Evolutionary conservation across 2,113 vertebrate genomes (phyloP).

Genomic region (Sceloporus undulatus): DNA sequence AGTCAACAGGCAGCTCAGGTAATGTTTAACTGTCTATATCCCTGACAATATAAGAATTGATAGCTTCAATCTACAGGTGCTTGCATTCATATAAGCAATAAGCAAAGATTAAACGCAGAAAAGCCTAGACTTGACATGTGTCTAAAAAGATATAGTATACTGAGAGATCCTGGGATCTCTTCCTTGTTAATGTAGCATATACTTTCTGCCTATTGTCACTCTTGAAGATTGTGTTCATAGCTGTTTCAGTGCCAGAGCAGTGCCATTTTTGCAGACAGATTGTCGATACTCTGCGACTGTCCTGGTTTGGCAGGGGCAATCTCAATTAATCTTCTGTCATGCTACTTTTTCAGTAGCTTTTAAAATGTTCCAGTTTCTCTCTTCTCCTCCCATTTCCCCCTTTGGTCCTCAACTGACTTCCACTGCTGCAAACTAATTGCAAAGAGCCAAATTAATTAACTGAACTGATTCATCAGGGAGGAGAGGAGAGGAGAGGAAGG

Average conservation of each 20-base stretch:
- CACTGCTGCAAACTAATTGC: too few relatives aligned
- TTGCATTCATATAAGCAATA: constrained; percentile 29
- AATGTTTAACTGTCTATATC: neutral
- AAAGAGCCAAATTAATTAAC: too few relatives aligned
- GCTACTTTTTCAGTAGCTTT: too few relatives aligned
- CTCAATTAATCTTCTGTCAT: too few relatives aligned
- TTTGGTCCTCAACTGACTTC: too few relatives aligned
- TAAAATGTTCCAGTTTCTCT: too few relatives aligned
- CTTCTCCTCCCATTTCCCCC: too few relatives aligned
- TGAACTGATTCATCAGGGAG: too few relatives aligned
- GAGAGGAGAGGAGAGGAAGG: too few relatives aligned
- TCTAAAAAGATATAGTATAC: neutral
- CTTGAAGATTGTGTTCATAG: neutral
- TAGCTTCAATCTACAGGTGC: constrained; percentile 20
- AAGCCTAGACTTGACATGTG: neutral
- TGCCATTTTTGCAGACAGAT: neutral
- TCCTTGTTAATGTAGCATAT: neutral
- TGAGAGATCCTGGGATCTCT: neutral
- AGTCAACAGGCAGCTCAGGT: constrained; percentile 3
- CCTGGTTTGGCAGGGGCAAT: too few relatives aligned
- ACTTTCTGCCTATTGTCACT: neutral
- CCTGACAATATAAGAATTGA: constrained; percentile 3
- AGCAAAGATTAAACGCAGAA: neutral
- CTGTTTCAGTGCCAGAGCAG: neutral
- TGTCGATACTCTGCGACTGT: neutral